These are phyloP conservation scores for Nematostella vectensis DNA, from an alignment of 92 coral and sea anemone genomes.

Conservation along the genomic window DNA sequence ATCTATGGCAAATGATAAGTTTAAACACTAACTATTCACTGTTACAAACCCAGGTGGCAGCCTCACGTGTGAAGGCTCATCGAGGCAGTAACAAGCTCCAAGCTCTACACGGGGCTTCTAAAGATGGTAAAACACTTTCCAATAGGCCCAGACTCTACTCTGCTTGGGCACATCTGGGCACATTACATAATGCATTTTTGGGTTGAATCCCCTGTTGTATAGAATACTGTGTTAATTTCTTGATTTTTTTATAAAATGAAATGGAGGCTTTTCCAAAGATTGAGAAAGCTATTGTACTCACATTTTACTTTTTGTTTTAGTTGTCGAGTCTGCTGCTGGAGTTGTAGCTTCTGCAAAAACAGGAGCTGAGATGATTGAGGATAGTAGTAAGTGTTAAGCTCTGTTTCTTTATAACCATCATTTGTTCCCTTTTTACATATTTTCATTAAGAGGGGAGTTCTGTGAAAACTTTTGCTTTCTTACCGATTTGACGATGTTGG, in stretches of 20 bases:
- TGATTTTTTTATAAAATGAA: too few species aligned
- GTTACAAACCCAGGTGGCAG: constrained; percentile 93
- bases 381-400: constrained; percentile 77
- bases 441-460: background rate
- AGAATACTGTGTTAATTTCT: too few species aligned
- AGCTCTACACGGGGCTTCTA: constrained; percentile 71
- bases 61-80: constrained; percentile 87
- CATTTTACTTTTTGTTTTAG: constrained; percentile 44
- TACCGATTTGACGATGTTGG: background rate
- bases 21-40: too few species aligned
- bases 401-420: too few species aligned
- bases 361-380: constrained; percentile 97
- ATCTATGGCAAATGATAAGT: too few species aligned
- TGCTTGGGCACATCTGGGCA: too few species aligned
- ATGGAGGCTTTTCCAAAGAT: too few species aligned
- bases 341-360: constrained; percentile 98
- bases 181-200: too few species aligned
- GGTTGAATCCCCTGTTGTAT: too few species aligned
- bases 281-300: too few species aligned
- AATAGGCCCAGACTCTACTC: too few species aligned
- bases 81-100: constrained; percentile 64
- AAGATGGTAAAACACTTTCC: constrained; percentile 48
- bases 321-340: constrained; percentile 90
- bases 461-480: background rate
- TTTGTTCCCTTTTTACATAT: background rate